Conservation (phyloP, 2,797 vertebrate genomes). For the Falco rusticolus region DNA sequence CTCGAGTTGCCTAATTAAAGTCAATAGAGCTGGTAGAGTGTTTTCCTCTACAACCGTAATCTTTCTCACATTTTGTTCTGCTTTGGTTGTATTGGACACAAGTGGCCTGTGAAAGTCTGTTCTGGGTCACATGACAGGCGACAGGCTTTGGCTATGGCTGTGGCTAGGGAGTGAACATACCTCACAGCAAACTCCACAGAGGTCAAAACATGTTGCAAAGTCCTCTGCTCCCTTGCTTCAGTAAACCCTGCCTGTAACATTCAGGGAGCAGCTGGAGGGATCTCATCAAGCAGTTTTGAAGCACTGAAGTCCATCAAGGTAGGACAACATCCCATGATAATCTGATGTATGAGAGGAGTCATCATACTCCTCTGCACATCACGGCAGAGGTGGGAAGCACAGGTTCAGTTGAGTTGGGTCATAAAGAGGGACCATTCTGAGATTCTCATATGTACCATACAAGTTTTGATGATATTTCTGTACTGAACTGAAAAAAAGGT, state of each 20-base stretch:
- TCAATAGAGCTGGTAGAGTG: not conserved
- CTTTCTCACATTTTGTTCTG: not conserved
- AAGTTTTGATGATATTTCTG: not conserved
- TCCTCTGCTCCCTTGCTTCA: not conserved
- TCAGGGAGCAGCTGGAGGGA: not conserved
- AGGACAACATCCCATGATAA: not conserved
- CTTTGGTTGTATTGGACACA: not conserved
- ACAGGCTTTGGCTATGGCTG: not conserved
- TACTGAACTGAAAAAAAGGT: not conserved
- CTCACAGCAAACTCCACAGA: not conserved
- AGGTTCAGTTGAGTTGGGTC: not conserved
- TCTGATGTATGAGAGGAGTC: not conserved
- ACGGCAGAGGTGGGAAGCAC: not conserved
- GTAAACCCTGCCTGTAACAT: not conserved
- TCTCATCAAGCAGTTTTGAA: not conserved
- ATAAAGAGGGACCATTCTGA: not conserved
- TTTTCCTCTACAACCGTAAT: not conserved
- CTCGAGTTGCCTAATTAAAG: not conserved
- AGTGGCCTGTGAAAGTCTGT: not conserved
- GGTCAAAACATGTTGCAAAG: not conserved
- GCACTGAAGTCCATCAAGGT: not conserved
- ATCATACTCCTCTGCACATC: not conserved
- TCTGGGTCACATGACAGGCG: not conserved
- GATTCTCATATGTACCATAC: not conserved
- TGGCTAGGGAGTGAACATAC: not conserved